These are phyloP conservation scores for Azemiops feae DNA, from an alignment of 2,113 vertebrate genomes.

Conservation along the genomic window DNA sequence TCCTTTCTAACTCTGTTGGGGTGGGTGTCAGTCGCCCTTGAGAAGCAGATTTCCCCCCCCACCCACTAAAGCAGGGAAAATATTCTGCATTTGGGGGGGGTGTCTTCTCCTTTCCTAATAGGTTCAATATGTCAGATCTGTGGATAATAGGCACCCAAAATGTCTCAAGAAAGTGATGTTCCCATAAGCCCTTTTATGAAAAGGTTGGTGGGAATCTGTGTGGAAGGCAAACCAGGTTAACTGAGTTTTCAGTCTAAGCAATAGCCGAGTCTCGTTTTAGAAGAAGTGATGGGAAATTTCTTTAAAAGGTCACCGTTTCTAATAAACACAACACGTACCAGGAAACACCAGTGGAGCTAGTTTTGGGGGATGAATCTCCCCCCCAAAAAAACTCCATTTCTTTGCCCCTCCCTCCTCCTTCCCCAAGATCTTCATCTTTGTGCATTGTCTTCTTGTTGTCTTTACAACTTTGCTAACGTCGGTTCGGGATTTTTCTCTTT, in stretches of 20 bases:
- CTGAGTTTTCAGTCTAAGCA: neutral
- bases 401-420: neutral
- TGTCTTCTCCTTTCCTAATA: neutral
- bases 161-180: no score
- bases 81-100: neutral
- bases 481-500: rapidly evolving
- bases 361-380: neutral
- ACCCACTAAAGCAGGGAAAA: neutral
- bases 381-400: neutral
- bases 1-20: neutral
- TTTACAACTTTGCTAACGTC: rapidly evolving
- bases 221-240: neutral
- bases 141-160: no score
- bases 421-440: no score
- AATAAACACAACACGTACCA: no score
- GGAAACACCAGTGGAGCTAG: neutral
- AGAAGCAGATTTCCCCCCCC: no score
- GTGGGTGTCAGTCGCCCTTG: neutral
- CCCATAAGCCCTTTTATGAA: no score
- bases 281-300: neutral
- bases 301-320: neutral
- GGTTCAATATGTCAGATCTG: neutral
- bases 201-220: no score
- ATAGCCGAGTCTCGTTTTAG: neutral
- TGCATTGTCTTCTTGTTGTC: neutral